Evolutionary conservation across 92 coral and sea anemone genomes (phyloP).

Genomic region (Meandrina meandrites): DNA sequence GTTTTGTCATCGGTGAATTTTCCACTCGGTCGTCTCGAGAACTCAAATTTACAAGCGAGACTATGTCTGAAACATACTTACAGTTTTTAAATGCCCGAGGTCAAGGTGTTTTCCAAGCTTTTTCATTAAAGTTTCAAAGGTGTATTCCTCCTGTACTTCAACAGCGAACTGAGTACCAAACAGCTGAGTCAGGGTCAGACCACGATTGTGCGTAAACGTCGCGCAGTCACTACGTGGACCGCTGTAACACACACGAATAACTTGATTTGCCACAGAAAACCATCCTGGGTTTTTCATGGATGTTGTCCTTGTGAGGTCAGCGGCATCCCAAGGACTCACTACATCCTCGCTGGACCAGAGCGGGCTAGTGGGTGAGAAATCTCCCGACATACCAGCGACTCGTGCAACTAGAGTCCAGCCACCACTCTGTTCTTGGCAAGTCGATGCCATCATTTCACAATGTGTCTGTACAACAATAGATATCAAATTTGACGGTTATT

Average conservation of each 20-base stretch:
- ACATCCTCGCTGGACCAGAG: conserved; percentile 90
- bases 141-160: conserved; percentile 80
- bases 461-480: conserved; percentile 60
- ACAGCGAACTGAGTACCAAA: conserved; percentile 91
- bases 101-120: conserved; percentile 92
- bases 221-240: conserved; percentile 96
- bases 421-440: conserved; percentile 63
- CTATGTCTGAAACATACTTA: conserved; percentile 5
- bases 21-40: too few species aligned
- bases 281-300: conserved; percentile 99
- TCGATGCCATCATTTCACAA: conserved; percentile 80
- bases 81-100: conserved; percentile 89
- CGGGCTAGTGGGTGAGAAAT: conserved; percentile 94
- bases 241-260: conserved; percentile 85
- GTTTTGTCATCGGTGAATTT: too few species aligned
- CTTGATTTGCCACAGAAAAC: conserved; percentile 75
- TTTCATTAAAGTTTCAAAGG: conserved; percentile 83
- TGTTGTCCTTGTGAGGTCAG: conserved; percentile 80
- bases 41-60: too few species aligned
- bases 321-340: conserved; percentile 80
- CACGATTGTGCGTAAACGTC: conserved; percentile 85
- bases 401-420: conserved; percentile 99
- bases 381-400: conserved; percentile 86
- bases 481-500: background rate
- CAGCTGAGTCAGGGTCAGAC: conserved; percentile 73